Conservation (phyloP, 2,888 invertebrate species). For the Machimus rusticus region DNA sequence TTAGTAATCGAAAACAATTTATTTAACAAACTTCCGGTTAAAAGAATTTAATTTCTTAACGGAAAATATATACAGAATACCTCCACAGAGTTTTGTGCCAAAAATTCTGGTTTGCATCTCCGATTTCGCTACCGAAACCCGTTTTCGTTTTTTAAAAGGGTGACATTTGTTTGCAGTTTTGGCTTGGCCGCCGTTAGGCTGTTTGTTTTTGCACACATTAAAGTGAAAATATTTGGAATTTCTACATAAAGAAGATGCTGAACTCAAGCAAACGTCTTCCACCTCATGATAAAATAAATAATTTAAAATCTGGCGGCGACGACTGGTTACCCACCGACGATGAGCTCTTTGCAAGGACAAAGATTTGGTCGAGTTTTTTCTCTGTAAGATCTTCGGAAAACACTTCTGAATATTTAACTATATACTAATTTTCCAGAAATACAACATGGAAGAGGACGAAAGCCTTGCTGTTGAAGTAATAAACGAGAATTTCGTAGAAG, state of each 20-base stretch:
- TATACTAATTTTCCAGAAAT: slow-evolving; percentile 16
- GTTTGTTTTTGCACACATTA: neutral
- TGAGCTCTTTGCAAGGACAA: slow-evolving; percentile 17
- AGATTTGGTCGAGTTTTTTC: neutral
- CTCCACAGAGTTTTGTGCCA: neutral
- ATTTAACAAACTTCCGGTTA: neutral
- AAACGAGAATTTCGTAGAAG: neutral
- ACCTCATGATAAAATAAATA: neutral
- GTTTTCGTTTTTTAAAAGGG: neutral
- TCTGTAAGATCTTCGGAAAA: neutral
- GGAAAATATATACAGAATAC: neutral
- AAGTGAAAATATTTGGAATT: neutral
- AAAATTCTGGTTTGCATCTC: neutral
- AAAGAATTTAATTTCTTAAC: neutral
- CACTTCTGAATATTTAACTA: neutral
- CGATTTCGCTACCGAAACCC: neutral
- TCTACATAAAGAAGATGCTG: neutral
- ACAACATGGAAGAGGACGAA: neutral
- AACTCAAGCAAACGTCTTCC: neutral
- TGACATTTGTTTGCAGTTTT: neutral
- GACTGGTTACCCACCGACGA: slow-evolving; percentile 33
- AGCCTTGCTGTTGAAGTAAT: neutral
- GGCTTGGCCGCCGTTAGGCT: neutral
- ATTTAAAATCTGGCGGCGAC: neutral
- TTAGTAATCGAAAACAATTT: neutral